Evolutionary conservation across 2,888 invertebrate species (phyloP).

Genomic region (Melanargia galathea): DNA sequence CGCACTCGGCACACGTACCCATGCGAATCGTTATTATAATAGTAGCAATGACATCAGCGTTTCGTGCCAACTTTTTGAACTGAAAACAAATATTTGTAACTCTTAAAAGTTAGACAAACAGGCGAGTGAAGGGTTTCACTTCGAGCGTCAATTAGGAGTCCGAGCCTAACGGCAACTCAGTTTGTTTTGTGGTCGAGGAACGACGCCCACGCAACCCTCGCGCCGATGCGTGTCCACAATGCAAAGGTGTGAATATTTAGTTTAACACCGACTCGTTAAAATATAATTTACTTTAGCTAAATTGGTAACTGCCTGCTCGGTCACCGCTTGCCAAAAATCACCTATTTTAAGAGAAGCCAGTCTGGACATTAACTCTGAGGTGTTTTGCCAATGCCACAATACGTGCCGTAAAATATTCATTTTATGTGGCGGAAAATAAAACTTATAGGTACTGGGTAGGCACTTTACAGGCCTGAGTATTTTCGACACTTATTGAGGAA

Average conservation of each 20-base stretch:
- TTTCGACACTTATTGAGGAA: not conserved
- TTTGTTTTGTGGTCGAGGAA: conserved; percentile 32
- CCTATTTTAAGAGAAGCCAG: conserved; percentile 43
- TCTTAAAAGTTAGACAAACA: conserved; percentile 7
- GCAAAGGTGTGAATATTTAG: conserved; percentile 49
- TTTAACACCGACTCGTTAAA: conserved; percentile 49
- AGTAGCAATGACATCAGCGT: conserved; percentile 67
- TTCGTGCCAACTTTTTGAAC: conserved; percentile 30
- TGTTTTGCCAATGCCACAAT: conserved; percentile 45
- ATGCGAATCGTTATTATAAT: conserved; percentile 61
- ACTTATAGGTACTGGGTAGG: not conserved
- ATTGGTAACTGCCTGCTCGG: conserved; percentile 44
- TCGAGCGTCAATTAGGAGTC: conserved; percentile 20
- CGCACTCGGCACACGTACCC: conserved; percentile 43
- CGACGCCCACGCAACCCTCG: conserved; percentile 23
- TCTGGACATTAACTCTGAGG: conserved; percentile 45
- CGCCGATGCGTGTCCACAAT: conserved; percentile 34
- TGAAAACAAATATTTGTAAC: conserved; percentile 12
- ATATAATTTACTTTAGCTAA: conserved; percentile 43
- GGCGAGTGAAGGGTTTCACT: conserved; percentile 12
- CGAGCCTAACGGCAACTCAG: conserved; percentile 27
- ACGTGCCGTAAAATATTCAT: conserved; percentile 35
- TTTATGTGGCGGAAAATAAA: conserved; percentile 31
- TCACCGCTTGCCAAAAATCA: conserved; percentile 48
- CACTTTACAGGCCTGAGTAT: not conserved